Evolutionary conservation across 2,797 vertebrate species (phyloP), one percentile per base, ranked within the genome.

Genomic region (Oreochromis grahami): DNA sequence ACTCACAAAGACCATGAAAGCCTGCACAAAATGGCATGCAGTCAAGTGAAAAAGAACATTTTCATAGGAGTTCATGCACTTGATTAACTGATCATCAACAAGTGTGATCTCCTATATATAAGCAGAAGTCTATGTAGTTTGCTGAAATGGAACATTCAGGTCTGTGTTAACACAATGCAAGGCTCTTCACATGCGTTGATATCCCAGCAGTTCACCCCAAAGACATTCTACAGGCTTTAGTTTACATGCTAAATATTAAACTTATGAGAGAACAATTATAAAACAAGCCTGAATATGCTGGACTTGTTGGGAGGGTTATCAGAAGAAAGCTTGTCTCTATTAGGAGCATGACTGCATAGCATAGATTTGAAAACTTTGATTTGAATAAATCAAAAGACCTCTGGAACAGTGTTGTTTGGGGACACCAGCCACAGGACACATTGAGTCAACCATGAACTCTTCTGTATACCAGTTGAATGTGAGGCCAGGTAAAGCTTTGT

Each of bases 171-270:
- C 3, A 70, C 65, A 45, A 45, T 5, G 36, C 41, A 45, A 72
- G 4, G 45, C 24, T 72, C 9, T 45, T 45, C 1, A 48, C 17
- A 12, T 0, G 65, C 4, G 4, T 51, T 4, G 19, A 51, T 4
- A 19, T 9, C 50, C 50, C 19, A 10, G 19, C 14, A 72, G 24
- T 72, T 68, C 36, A 24, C 15, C 41, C 41, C 10, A 12, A 11
- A 26, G 0, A 29, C 24, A 1, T 29, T 72, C 5, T 17, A 29
- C 9, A 48, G 0, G 41, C 10, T 14, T 26, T 24, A 45, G 43
- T 48, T 48, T 3, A 15, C 41, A 48, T 72, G 24, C 24, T 48
- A 29, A 72, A 72, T 72, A 48, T 48, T 29, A 72, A 72, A 72
- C 14, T 1, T 45, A 45, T 26, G 38, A 26, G 38, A 70, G 21